Percentiles rank a stretch among this genome's conserved stretches.
Conservation (phyloP, 2,797 vertebrate species). For the Onychomys arenicola region DNA sequence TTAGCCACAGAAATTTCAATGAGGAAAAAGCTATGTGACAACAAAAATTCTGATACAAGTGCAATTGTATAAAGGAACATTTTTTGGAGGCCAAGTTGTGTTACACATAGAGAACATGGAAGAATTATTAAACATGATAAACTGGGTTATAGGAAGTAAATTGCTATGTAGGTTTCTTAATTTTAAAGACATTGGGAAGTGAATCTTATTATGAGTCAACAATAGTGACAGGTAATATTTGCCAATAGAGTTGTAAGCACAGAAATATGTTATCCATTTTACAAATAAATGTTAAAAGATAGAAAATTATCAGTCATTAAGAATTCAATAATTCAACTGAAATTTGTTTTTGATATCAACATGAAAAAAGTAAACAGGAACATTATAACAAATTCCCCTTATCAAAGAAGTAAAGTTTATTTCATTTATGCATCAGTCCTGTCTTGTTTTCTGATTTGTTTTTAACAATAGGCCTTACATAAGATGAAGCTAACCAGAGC, state of each 20-base stretch:
- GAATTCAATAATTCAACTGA: not conserved
- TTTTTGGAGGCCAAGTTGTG: not conserved
- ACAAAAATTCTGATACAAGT: not conserved
- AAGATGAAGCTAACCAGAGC: not conserved
- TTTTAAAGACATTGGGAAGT: not conserved
- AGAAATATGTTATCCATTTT: not conserved
- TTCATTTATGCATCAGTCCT: not conserved
- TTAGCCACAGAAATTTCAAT: not conserved
- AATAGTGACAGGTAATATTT: not conserved
- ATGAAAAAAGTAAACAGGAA: not conserved
- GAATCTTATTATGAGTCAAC: not conserved
- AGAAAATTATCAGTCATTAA: not conserved
- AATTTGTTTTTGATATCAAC: not conserved
- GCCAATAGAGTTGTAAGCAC: not conserved
- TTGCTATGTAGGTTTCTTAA: not conserved
- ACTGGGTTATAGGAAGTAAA: not conserved
- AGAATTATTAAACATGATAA: not conserved
- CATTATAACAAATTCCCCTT: not conserved
- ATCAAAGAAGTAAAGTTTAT: not conserved
- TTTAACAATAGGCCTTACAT: not conserved
- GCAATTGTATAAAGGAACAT: not conserved
- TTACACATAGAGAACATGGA: not conserved
- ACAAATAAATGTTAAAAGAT: not conserved
- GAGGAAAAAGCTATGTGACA: not conserved
- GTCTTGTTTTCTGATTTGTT: not conserved